Evolutionary conservation across 1,140 invertebrate genomes (phyloP), one percentile per base, ranked within the genome.

Genomic region (Orius insidiosus): DNA sequence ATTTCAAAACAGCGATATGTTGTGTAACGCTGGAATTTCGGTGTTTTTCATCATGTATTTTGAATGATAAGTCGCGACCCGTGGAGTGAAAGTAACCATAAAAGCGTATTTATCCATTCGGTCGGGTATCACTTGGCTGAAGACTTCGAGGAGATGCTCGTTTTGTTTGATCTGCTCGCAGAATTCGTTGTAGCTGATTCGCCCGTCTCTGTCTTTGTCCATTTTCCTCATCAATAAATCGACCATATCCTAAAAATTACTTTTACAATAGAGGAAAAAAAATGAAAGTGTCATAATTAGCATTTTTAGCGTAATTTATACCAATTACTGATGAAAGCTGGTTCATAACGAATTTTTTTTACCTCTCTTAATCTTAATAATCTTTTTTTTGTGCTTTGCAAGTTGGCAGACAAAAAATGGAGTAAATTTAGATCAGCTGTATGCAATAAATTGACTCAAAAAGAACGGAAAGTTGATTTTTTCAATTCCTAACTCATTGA

Each of bases 211-310:
- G 14, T 48, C 47, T 14, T 14, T 6, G 19, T 48, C 47, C 6
- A 48, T 19, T 18, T 38, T 43, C 13, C 47, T 40, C 40, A 48
- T 43, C 30, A 48, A 16, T 11, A 48, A 19, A 31, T 48, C 47
- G 1, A 34, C 37, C 32, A 48, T 19, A 24, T 48, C 47, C 46
- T 48, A 16, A 13, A 18, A 18, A 40, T 36, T 11, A 36, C 3
- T 3, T 3, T 36, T 11, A 3, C 14, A 36, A 7, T 7, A 33
- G 32, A 33, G n/a, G 7, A 33, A 8, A 8, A 15, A 36, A 36
- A 36, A 36, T 36, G n/a, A 36, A 36, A 36, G n/a, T 9, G 3
- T 4, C 35, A 4, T 4, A 11, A 15, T 15, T 10, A 40, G 13
- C 9, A 13, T 14, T 13, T 36, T 11, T 15, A 14, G 9, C 9